A percentile compares a stretch with the other conserved stretches of the same genome.
These are phyloP conservation scores for Thymelicus sylvestris DNA, from an alignment of 2,888 invertebrate species.

Conservation along the genomic window DNA sequence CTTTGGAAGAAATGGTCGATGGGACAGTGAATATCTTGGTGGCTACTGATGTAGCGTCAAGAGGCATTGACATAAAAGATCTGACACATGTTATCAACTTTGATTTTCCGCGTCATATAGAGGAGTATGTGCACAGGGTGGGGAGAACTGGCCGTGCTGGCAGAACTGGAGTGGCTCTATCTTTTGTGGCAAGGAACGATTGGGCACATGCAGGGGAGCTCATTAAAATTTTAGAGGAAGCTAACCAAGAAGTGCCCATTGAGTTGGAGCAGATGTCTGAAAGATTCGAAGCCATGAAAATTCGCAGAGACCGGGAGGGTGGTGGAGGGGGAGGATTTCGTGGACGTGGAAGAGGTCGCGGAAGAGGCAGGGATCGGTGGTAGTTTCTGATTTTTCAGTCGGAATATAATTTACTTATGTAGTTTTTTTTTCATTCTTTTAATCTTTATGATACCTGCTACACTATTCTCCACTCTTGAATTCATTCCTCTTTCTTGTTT, in stretches of 20 bases:
- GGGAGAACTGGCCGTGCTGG: conserved; percentile 98
- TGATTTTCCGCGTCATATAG: conserved; percentile 97
- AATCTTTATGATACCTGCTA: neutral
- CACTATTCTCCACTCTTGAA: neutral
- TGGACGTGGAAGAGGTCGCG: conserved; percentile 58
- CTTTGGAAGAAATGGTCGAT: conserved; percentile 92
- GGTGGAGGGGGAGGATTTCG: conserved; percentile 67
- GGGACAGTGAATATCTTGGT: conserved; percentile 93
- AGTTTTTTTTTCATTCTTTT: neutral
- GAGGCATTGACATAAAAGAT: conserved; percentile 96
- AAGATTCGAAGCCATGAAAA: conserved; percentile 88
- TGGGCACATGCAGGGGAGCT: conserved; percentile 93
- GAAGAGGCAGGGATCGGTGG: conserved; percentile 62
- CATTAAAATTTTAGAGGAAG: conserved; percentile 94
- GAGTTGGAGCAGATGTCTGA: conserved; percentile 91
- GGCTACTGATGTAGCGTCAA: conserved; percentile 97
- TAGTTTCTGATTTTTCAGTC: conserved; percentile 42
- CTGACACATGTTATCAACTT: conserved; percentile 96
- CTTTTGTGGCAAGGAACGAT: conserved; percentile 91
- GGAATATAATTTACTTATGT: no score
- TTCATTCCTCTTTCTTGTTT: no score
- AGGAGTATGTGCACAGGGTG: conserved; percentile 98
- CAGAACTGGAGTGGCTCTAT: conserved; percentile 91
- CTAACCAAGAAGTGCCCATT: conserved; percentile 92
- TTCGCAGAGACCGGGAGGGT: conserved; percentile 84